Base-by-base conservation (phyloP, 2,888 invertebrate species). In the Ferrisia virgata region DNA sequence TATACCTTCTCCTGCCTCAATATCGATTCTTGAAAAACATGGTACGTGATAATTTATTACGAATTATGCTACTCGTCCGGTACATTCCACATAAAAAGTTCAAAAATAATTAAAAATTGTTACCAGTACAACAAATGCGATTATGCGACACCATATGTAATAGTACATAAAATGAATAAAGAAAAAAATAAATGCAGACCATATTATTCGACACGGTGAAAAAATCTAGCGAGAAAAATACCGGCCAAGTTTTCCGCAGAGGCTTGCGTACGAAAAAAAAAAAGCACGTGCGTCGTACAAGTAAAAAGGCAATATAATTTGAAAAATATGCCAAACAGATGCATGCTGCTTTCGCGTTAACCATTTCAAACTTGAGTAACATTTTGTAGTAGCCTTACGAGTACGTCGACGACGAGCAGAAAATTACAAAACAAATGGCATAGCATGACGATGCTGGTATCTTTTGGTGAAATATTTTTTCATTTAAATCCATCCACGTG, bases 381-480 rank as follows among this genome's bases (percentile, higher is more conserved):
- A 53, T 53, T 53, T 53, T 53, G 22, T 0, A n/a, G n/a, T n/a
- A n/a, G n/a, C n/a, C n/a, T 15, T 53, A 18, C 18, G 36, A 64
- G 13, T n/a, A n/a, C n/a, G n/a, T n/a, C 18, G 18, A 76, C n/a
- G 18, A 22, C 36, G 72, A 33, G 36, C 18, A 36, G 31, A 76
- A 76, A 76, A 76, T 36, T 36, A 18, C n/a, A 5, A 76, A 76
- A 76, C 36, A 76, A 76, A 76, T 33, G 72, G n/a, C n/a, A n/a
- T n/a, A n/a, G n/a, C n/a, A n/a, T n/a, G n/a, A n/a, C n/a, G n/a
- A n/a, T n/a, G n/a, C n/a, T n/a, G n/a, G 9, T 36, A 18, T 76
- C 36, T 76, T 72, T 31, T 25, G 72, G 28, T 18, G 18, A 18
- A 2, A 33, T 36, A n/a, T 36, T 76, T 76, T 76, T 76, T 28